phyloP scores from a whole-genome alignment of 2,888 invertebrate species.

The Nipponacmea schrenckii region DNA sequence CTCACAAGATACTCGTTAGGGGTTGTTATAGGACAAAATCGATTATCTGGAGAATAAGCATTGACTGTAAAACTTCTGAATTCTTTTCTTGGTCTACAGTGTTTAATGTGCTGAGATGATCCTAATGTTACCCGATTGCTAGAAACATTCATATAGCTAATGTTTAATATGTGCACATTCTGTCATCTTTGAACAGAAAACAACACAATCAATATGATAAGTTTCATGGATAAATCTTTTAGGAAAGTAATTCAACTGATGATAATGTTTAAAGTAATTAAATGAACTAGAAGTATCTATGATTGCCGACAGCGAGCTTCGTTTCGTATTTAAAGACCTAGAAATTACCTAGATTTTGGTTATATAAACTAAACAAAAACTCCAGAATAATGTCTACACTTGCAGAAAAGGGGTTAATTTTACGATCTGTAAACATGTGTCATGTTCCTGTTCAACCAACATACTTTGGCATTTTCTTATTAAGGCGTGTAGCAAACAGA shows the following conservation, averaged over 20 bases:
- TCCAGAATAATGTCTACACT: slow-evolving; percentile 20
- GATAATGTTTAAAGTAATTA: slow-evolving; percentile 21
- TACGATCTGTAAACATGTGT: slow-evolving; percentile 25
- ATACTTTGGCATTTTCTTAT: slow-evolving; percentile 16
- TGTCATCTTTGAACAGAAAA: slow-evolving; percentile 32
- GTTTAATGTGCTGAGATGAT: slow-evolving; percentile 20
- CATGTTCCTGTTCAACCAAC: slow-evolving; percentile 23
- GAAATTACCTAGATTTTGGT: slow-evolving; percentile 21
- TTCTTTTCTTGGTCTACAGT: slow-evolving; percentile 25
- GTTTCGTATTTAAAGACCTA: slow-evolving; percentile 29
- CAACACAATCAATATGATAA: slow-evolving; percentile 29
- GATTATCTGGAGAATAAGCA: slow-evolving; percentile 17
- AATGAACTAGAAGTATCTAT: slow-evolving; percentile 22
- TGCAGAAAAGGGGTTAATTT: slow-evolving; percentile 30
- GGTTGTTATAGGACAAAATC: slow-evolving; percentile 31
- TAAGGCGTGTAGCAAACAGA: slow-evolving; percentile 27
- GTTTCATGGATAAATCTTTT: slow-evolving; percentile 18
- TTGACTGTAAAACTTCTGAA: slow-evolving; percentile 9
- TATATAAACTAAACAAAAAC: slow-evolving; percentile 20
- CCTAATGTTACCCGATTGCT: too few relatives aligned
- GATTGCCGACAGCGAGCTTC: slow-evolving; percentile 1
- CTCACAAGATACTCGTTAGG: slow-evolving; percentile 20
- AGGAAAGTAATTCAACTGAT: slow-evolving; percentile 22
- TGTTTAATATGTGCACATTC: slow-evolving; percentile 25
- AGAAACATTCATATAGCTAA: too few relatives aligned